Conservation (phyloP, 1,140 invertebrate species). For the Meloidogyne exigua region DNA sequence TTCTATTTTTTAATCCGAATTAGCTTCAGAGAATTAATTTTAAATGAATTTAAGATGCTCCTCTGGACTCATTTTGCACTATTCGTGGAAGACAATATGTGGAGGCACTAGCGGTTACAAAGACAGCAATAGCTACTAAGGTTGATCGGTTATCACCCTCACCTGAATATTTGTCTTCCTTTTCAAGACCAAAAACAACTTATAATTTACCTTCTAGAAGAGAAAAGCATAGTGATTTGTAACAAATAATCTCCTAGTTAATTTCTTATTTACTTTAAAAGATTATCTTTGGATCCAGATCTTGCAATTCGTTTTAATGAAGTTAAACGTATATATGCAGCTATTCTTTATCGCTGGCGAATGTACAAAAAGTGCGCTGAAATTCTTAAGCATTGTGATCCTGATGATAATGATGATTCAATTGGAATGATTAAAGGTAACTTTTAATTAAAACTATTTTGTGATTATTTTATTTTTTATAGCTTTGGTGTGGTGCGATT, state of each 20-base stretch:
- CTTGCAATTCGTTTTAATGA: slow-evolving; percentile 29
- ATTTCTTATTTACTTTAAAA: not conserved
- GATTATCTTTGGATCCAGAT: slow-evolving; percentile 21
- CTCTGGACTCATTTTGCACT: not conserved
- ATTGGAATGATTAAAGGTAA: slow-evolving; percentile 19
- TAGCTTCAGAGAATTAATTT: no score
- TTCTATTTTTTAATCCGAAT: no score
- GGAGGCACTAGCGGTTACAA: not conserved
- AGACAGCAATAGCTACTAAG: not conserved
- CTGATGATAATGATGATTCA: slow-evolving; percentile 7
- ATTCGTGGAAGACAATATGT: not conserved
- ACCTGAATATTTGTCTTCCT: not conserved
- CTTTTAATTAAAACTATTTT: no score
- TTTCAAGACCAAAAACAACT: not conserved
- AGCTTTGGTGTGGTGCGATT: slow-evolving; percentile 19
- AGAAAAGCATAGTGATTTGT: not conserved
- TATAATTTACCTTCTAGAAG: not conserved
- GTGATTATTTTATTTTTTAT: not conserved
- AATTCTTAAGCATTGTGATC: slow-evolving; percentile 35
- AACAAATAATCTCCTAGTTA: not conserved
- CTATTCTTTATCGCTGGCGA: slow-evolving; percentile 34
- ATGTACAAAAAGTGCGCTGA: slow-evolving; percentile 37
- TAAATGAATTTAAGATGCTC: not conserved
- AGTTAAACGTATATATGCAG: slow-evolving; percentile 23
- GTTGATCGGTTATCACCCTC: slow-evolving; percentile 12